Percentiles rank a stretch among this genome's conserved stretches.
These are phyloP conservation scores for Falco columbarius DNA, from an alignment of 2,797 vertebrate genomes.

Conservation along the genomic window DNA sequence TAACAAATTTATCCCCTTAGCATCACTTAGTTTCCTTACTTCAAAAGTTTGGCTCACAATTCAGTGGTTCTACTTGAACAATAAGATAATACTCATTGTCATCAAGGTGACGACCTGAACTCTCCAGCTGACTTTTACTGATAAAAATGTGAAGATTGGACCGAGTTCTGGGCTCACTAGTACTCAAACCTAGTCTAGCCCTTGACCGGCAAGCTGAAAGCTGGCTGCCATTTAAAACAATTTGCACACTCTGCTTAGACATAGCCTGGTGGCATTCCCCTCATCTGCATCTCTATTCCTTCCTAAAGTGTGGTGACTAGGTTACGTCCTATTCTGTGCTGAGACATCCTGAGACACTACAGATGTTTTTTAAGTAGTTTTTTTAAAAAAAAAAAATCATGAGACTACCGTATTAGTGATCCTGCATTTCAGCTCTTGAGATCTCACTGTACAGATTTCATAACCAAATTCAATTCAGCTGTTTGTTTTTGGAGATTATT, in stretches of 20 bases:
- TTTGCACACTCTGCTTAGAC: not conserved
- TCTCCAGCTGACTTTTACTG: not conserved
- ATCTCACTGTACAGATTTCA: not conserved
- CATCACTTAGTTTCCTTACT: not conserved
- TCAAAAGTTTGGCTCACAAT: not conserved
- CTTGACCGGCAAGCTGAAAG: not conserved
- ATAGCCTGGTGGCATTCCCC: not conserved
- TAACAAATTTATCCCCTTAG: not conserved
- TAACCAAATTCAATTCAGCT: not conserved
- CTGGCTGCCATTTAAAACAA: not conserved
- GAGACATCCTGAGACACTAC: not conserved
- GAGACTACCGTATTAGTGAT: not conserved
- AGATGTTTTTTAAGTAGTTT: not conserved
- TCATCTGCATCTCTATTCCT: not conserved
- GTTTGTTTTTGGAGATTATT: not conserved
- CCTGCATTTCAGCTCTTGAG: not conserved
- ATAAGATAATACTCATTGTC: not conserved
- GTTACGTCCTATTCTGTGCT: not conserved
- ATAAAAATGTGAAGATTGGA: not conserved
- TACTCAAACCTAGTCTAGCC: not conserved
- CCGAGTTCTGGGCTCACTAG: not conserved
- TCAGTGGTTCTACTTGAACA: not conserved
- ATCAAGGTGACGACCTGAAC: not conserved
- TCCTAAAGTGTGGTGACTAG: not conserved
- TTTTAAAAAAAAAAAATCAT: not conserved